Base-by-base conservation (phyloP, 2,888 invertebrate species). In the Volucella inanis region DNA sequence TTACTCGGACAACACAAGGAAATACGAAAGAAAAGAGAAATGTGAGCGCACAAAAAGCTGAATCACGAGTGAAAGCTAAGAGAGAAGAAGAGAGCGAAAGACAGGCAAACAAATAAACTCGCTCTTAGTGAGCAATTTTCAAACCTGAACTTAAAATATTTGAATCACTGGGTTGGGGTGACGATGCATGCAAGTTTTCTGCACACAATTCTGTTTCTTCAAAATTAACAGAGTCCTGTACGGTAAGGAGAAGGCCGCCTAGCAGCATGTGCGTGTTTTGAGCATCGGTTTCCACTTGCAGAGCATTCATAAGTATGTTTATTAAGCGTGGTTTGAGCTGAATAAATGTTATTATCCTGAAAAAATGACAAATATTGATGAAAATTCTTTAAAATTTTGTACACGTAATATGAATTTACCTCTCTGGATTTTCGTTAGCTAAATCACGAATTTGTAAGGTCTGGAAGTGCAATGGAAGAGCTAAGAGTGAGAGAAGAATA, bases 381-480 rank as follows among this genome's bases (percentile, higher is more conserved):
- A 87, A 59, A 55, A 87, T 88, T 31, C 31, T 6, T 31, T 6
- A 31, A 31, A 31, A 0, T 31, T 49, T 91, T 88, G 15, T 39
- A 9, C 39, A 38, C 10, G 2, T 14, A 9, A 9, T 31, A 22
- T 31, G 64, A 31, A 88, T 89, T 82, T 47, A 93, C 93, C 91
- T 92, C 43, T 93, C 94, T 83, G 93, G 93, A 64, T 94, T 93
- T 22, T 94, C 94, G 8, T 89, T 89, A 43, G 94, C 94, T 72
- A 96, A 93, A 90, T 96, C 96, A 1, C 95, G 95, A 50, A 96
- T 96, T 4, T 94, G 93, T 81, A 96, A 92, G 84, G 95, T 95
- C 91, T 94, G 96, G 91, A 98, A 99, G 93, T 99, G 98, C 77
- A 98, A 94, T 0, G 99, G 99, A 89, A 99, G 94, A 15, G 97